Evolutionary conservation across 2,888 invertebrate species (phyloP).

Genomic region (Acanthopleura granulata): DNA sequence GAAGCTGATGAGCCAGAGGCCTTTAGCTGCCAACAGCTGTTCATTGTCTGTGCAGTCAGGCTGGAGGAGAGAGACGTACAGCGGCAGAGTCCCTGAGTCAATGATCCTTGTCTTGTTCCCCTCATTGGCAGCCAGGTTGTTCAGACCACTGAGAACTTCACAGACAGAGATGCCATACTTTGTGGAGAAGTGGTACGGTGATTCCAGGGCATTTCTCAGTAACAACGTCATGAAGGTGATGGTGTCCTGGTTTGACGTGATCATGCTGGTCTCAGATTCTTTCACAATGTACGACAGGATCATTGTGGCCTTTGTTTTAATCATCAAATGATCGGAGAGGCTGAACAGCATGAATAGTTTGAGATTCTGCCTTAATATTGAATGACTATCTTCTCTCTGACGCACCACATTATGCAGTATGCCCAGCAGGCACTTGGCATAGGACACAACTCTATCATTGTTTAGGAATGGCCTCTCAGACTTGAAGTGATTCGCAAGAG

Average conservation of each 20-base stretch:
- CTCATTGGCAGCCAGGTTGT: constrained; percentile 57
- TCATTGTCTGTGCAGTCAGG: constrained; percentile 43
- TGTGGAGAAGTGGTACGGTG: constrained; percentile 52
- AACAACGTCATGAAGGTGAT: constrained; percentile 58
- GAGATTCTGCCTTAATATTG: constrained; percentile 40
- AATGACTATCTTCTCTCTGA: constrained; percentile 50
- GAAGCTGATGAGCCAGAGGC: constrained; percentile 64
- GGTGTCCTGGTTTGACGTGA: constrained; percentile 54
- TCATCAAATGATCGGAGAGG: constrained; percentile 39
- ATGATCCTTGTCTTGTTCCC: constrained; percentile 60
- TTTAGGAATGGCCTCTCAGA: constrained; percentile 30
- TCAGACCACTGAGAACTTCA: constrained; percentile 60
- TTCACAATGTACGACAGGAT: constrained; percentile 61
- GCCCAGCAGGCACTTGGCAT: constrained; percentile 60
- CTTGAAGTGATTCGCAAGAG: constrained; percentile 17
- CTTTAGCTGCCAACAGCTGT: constrained; percentile 49
- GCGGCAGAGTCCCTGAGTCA: constrained; percentile 43
- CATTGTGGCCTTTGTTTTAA: constrained; percentile 60
- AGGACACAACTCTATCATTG: constrained; percentile 41
- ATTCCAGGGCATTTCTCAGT: constrained; percentile 55
- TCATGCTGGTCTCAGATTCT: constrained; percentile 58
- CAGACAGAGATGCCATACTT: constrained; percentile 60
- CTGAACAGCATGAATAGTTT: constrained; percentile 42
- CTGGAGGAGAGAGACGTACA: constrained; percentile 41
- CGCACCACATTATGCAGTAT: constrained; percentile 61